Evolutionary conservation across 2,888 invertebrate species (phyloP), one percentile per base, ranked within the genome.

Genomic region (Chloroclysta siterata): DNA sequence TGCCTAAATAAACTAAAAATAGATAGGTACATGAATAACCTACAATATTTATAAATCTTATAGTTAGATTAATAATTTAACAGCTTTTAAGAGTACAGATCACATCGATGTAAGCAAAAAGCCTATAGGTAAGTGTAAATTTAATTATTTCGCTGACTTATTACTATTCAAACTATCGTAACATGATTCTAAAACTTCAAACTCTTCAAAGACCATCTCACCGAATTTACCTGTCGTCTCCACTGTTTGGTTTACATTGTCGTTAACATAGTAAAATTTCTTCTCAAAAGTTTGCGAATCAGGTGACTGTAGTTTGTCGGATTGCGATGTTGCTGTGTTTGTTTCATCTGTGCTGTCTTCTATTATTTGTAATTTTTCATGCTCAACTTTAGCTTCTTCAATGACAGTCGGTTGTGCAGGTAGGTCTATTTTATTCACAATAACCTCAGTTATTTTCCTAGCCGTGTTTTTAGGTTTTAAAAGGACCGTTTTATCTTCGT

Each of bases 161-260:
- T 90, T 90, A 72, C 92, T 93, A 89, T 90, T 94, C 79, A 94
- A 89, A 85, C 94, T 94, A 83, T 94, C 94, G 75, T 90, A 93
- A 83, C 91, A 92, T 66, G 93, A 87, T 82, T 94, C 95, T 80
- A 95, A 93, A 57, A 96, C 95, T 89, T 96, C 95, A 73, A 96
- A 96, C 76, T 96, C 96, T 87, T 97, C 97, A 74, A 97, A 97
- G 73, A 97, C 97, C 95, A 97, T 97, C 75, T 97, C 97, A 48
- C 96, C 96, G 73, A 95, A 95, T 81, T 96, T 95, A 70, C 94
- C 94, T 11, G 94, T 91, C 44, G 87, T 82, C 6, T 80, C 77
- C 72, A 94, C 95, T 77, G 94, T 93, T 78, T 94, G 94, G 63
- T 94, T 93, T 68, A 84, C 70, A 65, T 90, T 94, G 61, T 94